Base-by-base conservation (phyloP, 2,888 invertebrate species). In the Aphidius colemani region DNA sequence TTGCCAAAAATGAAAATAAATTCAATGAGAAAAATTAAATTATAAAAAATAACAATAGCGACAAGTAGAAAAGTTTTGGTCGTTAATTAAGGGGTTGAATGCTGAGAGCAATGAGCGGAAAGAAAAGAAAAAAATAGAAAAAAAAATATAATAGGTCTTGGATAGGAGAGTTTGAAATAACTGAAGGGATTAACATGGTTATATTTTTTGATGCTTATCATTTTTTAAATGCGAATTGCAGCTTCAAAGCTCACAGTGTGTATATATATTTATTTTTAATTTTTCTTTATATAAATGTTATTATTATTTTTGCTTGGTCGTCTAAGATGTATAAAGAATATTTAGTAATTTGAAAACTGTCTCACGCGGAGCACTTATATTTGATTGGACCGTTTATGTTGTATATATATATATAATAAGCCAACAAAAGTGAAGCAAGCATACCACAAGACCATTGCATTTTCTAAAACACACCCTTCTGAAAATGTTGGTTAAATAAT, bases 401-500 rank as follows among this genome's bases (percentile, higher is more conserved):
- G 72, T 73, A 76, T 30, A 30, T 30, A 30, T 18, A 18, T 30
- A 30, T 30, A 30, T 30, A 30, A 30, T 30, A 30, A 30, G 30
- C 30, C 30, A 30, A 30, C 30, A 30, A 75, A 74, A 77, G 74
- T 70, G 69, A 53, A 68, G 67, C 70, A 66, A 65, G 70, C 70
- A 70, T 67, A 68, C 66, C 63, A 64, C 59, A 18, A 45, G 41
- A 50, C 18, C 13, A n/a, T 53, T 63, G 57, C 61, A 63, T 61
- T 65, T 67, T 63, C 50, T 56, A 61, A 45, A 53, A 48, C 58
- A 60, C 60, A 61, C 61, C 61, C 66, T 51, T 62, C 64, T 61
- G 72, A 76, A 76, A 70, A 77, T 74, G 75, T 75, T 78, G 77
- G 79, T 77, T 78, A 77, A 78, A 78, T 78, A 78, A 78, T 78